Base-by-base conservation (phyloP, 2,113 vertebrate genomes). In the Chionodraco myersi region DNA sequence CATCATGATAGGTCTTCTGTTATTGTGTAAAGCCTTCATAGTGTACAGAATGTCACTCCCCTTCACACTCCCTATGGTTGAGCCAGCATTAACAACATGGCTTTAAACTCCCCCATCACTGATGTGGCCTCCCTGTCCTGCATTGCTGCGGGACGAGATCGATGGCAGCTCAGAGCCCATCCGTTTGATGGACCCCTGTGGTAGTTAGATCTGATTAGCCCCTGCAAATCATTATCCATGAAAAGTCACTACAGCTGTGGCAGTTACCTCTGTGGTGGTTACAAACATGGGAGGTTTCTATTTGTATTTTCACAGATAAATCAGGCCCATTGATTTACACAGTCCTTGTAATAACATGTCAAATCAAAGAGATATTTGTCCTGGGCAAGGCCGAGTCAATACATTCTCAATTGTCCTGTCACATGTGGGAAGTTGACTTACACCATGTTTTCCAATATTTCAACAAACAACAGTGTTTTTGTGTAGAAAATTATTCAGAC, bases 161-260 rank as follows among this genome's bases (percentile, higher is more conserved):
- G 59, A 91, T 92, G 80, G 44, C 36, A 79, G 74, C 76, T 85
- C 68, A 76, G 74, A 79, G 80, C 64, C 86, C 81, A 60, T 77
- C 36, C 18, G 21, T 65, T 74, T 86, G 69, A 92, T 70, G 60
- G 80, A 41, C 74, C 89, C 79, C 84, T 63, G 80, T 77, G 82
- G 69, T 85, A 59, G 76, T 80, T 52, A 60, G 82, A 87, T 64
- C 81, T 80, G 85, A 91, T 93, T 82, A 91, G 15, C 71, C 79
- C 75, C 59, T 77, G 77, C 75, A 77, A 82, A 52, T 88, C 86
- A 73, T 77, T 85, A 83, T 84, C 84, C 82, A 86, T 83, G 61
- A 85, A 60, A 81, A 56, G 71, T 79, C 83, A 75, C 53, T 73
- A 13, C 41, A 23, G 48, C 12, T 16, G 48, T 18, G 78, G 36